Evolutionary conservation across 1,140 invertebrate genomes (phyloP).

Genomic region (Latrodectus geometricus): DNA sequence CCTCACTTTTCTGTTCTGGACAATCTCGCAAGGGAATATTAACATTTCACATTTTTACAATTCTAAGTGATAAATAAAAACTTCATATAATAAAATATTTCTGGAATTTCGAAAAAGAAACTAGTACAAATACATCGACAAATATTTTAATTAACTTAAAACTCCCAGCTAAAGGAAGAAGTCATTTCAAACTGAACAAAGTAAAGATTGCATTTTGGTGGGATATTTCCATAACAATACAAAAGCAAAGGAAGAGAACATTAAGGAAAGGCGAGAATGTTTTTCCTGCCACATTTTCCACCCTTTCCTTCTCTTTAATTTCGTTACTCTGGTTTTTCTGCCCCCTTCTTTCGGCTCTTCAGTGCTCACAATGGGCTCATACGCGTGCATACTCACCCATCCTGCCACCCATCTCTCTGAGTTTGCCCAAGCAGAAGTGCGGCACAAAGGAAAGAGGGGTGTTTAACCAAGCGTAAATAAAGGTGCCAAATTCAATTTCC

Average conservation of each 20-base stretch:
- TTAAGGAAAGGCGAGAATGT: neutral
- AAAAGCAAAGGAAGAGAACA: neutral
- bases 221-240: slow-evolving; percentile 49
- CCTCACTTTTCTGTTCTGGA: no score
- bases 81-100: no score
- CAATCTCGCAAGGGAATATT: no score
- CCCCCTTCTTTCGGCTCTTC: neutral
- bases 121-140: neutral
- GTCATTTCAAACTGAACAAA: neutral
- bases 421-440: neutral
- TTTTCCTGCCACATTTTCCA: neutral
- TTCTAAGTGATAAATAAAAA: no score
- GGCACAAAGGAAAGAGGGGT: neutral
- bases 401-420: neutral
- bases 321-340: neutral
- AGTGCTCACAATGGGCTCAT: neutral
- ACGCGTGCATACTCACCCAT: neutral
- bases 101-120: no score
- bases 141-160: slow-evolving; percentile 45
- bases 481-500: slow-evolving; percentile 52
- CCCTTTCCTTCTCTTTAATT: neutral
- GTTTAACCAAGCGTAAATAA: slow-evolving; percentile 21
- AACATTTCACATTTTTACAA: no score
- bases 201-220: slow-evolving; percentile 9
- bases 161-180: neutral